Base-by-base conservation (phyloP, 2,113 vertebrate genomes). In the Psophia crepitans region DNA sequence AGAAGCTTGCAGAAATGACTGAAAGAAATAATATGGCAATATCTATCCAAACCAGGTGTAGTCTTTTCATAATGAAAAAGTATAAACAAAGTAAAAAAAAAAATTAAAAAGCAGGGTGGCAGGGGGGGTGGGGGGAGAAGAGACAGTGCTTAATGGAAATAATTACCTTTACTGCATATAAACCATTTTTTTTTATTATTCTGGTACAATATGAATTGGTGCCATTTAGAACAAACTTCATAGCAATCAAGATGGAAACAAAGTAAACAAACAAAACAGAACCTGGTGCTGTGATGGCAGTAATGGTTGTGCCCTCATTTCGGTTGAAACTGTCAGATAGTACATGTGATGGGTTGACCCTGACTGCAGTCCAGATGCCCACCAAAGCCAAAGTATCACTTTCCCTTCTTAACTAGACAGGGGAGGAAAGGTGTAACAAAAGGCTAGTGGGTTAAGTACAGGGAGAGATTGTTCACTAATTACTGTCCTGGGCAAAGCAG, bases 211-310 rank as follows among this genome's bases (percentile, higher is more conserved):
- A 81, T 39, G 73, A 93, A 87, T 82, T 75, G 21, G 3, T 87
- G 28, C 4, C 21, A 84, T 92, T 97, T 90, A 87, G 37, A 90
- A 94, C 27, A 37, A 87, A 79, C 89, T 90, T 83, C n/a, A 75
- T 19, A 78, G 24, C 37, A 57, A 75, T 75, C 44, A 88, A 86
- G 93, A 71, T 69, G 19, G 33, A 71, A 91, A 90, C 39, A 84
- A 85, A 71, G 14, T 33, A 90, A 91, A 58, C 5, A 58, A 86
- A 86, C 14, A 81, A 41, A 87, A 71, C 5, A 84, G 37, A 92
- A 64, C 8, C n/a, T 90, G 60, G 14, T 8, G 1, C 20, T 85
- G 8, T 63, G 32, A 11, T 93, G 49, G 46, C 46, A 95, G 5
- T 83, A 92, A 60, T 37, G 74, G 33, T 24, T 5, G 2, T 81